Evolutionary conservation across 2,888 invertebrate genomes (phyloP).

Genomic region (Tenthredo livida): DNA sequence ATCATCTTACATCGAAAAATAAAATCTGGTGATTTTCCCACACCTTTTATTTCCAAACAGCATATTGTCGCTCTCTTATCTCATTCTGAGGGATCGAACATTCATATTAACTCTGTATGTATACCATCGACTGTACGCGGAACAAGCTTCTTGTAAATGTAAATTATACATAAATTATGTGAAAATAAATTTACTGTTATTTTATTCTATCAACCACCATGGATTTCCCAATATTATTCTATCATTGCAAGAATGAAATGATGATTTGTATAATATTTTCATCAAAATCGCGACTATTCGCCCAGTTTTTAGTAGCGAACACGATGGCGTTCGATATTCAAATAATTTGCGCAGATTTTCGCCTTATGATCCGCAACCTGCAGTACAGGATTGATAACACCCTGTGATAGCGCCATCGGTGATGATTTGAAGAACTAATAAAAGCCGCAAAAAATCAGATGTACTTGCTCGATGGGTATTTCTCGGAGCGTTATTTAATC

Average conservation of each 20-base stretch:
- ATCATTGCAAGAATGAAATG: neutral
- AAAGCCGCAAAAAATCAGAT: neutral
- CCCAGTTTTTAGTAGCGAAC: neutral
- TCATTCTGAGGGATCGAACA: neutral
- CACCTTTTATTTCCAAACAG: neutral
- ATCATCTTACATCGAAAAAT: neutral
- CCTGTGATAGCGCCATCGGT: neutral
- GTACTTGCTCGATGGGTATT: neutral
- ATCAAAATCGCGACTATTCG: neutral
- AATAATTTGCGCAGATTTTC: neutral
- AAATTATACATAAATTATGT: neutral
- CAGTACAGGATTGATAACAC: neutral
- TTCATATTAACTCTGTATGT: neutral
- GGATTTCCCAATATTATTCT: neutral
- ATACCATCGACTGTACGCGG: neutral
- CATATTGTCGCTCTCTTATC: neutral
- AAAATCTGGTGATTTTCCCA: neutral
- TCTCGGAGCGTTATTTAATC: neutral
- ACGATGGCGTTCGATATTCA: neutral
- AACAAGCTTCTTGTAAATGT: slow-evolving; percentile 17
- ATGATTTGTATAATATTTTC: neutral
- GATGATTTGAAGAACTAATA: neutral
- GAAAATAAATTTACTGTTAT: slow-evolving; percentile 1
- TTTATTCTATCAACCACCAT: neutral
- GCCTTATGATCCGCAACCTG: neutral